Evolutionary conservation across 2,888 invertebrate species (phyloP), one percentile per base, ranked within the genome.

Genomic region (Stenichneumon culpator): DNA sequence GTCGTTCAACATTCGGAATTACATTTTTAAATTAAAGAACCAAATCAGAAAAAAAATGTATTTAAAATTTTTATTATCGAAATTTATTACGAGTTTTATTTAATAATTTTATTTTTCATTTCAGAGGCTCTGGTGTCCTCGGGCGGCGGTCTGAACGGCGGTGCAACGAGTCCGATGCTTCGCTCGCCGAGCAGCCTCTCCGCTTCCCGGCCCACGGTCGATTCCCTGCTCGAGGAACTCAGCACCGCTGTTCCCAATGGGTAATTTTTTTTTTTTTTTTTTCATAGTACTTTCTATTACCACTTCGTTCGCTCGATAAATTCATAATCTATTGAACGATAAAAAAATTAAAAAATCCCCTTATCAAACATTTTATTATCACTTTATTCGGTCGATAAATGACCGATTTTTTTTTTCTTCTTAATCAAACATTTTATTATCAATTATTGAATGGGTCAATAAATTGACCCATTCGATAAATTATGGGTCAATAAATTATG

Each of bases 221-320:
- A 99, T 94, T 97, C 97, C 87, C 95, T 99, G 68, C 95, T 99
- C 81, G 98, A 98, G 90, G 98, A 98, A 94, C 95, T 99, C 91
- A 97, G 96, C 94, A 95, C 97, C 82, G 97, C 97, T 86, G 95
- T 97, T 88, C 96, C 97, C 36, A 97, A 97, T 95, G 97, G 97
- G 97, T 97, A 93, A 92, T 91, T 52, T 74, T 19, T 50, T 54
- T 36, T 25, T 57, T 52, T 32, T 25, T 9, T 32, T 25, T 19
- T 3, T 16, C 47, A 0, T 47, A 0, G 14, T 19, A 52, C 19
- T 19, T 11, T 39, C 9, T 39, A 16, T 65, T 68, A 7, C 1
- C 16, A 7, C 25, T 7, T 28, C 25, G 2, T 5, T 60, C 11
- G 16, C 14, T 65, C 50, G 50, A 28, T 4, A 75, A 22, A 70